These are phyloP conservation scores for Chrysotoxum bicinctum DNA, from an alignment of 2,888 invertebrate genomes.

Conservation along the genomic window DNA sequence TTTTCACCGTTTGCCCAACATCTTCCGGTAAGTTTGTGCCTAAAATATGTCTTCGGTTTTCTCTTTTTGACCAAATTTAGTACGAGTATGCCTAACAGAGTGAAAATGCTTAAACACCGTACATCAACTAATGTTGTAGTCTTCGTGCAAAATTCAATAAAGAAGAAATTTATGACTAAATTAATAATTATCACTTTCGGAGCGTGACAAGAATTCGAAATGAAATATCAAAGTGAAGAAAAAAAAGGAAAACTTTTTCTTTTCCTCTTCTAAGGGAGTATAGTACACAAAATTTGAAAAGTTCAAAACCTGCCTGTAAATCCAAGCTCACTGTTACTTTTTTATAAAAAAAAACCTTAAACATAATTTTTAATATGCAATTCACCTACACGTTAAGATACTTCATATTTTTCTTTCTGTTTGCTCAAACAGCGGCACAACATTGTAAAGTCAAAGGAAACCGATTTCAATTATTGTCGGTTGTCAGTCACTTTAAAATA, in stretches of 20 bases:
- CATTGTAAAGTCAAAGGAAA: conserved; percentile 38
- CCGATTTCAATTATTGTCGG: conserved; percentile 32
- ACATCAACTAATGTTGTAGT: neutral
- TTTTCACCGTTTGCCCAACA: conserved; percentile 76
- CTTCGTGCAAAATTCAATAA: conserved; percentile 21
- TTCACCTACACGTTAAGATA: neutral
- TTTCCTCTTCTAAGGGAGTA: neutral
- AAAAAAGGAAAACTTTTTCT: conserved; percentile 6
- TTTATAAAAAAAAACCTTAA: neutral
- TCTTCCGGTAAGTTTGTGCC: conserved; percentile 74
- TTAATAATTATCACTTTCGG: conserved; percentile 18
- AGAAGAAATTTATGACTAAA: conserved; percentile 40
- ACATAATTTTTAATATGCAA: conserved; percentile 14
- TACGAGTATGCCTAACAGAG: neutral
- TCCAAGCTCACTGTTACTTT: neutral
- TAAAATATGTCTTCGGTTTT: conserved; percentile 14
- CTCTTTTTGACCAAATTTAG: conserved; percentile 36
- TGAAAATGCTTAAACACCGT: neutral
- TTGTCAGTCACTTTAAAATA: conserved; percentile 31
- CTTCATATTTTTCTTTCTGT: conserved; percentile 4
- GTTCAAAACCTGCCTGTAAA: neutral
- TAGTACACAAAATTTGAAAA: neutral
- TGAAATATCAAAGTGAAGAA: neutral
- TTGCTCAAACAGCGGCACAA: neutral
- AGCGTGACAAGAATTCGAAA: conserved; percentile 39